Percentiles rank a stretch among this genome's conserved stretches.
These are phyloP conservation scores for Carlito syrichta DNA, from an alignment of 2,113 vertebrate species.

Conservation along the genomic window DNA sequence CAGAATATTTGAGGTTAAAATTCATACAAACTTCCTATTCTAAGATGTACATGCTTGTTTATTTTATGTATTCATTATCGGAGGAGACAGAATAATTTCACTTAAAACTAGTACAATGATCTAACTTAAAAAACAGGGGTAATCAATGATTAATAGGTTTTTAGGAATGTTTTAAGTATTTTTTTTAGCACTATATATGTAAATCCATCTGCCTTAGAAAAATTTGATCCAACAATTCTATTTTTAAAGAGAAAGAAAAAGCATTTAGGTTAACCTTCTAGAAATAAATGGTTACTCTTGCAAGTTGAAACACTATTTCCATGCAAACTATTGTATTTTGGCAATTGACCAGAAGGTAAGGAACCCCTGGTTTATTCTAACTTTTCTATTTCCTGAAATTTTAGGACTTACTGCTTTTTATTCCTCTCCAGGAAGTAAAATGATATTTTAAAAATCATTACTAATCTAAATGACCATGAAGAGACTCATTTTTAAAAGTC, in stretches of 20 bases:
- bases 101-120: background rate
- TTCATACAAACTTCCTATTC: background rate
- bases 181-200: too few relatives aligned
- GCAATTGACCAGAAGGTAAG: background rate
- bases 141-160: background rate
- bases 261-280: background rate
- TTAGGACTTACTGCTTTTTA: background rate
- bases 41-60: background rate
- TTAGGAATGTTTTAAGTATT: background rate
- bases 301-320: background rate
- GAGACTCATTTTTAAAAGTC: background rate
- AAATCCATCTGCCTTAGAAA: background rate
- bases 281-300: background rate
- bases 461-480: background rate
- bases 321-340: background rate
- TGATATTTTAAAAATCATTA: background rate
- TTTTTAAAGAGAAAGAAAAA: background rate
- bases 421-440: background rate
- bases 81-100: background rate
- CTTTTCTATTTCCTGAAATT: background rate
- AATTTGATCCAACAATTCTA: background rate
- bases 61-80: background rate
- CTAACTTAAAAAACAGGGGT: background rate
- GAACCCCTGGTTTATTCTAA: background rate
- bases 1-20: background rate